These are phyloP conservation scores for Eumerus sabulonum DNA, from an alignment of 2,888 invertebrate species.

Conservation along the genomic window DNA sequence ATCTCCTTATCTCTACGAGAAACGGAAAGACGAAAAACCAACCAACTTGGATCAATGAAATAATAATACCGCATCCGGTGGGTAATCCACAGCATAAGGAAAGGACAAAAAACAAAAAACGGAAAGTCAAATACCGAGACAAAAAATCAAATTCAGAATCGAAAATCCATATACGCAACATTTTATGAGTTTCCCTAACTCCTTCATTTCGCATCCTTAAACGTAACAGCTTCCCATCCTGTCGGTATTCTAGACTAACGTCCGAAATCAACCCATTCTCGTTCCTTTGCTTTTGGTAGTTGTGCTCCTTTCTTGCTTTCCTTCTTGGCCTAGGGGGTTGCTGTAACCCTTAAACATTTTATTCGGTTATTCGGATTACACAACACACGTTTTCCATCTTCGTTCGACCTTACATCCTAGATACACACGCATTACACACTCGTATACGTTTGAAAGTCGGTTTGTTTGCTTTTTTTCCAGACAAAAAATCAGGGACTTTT, in stretches of 20 bases:
- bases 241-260: constrained; percentile 45
- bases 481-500: constrained; percentile 66
- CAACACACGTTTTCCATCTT: constrained; percentile 12
- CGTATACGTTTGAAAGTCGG: constrained; percentile 10
- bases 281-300: constrained; percentile 41
- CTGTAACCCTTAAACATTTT: constrained; percentile 63
- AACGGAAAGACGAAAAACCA: no score
- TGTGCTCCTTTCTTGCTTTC: no score
- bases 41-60: constrained; percentile 51
- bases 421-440: constrained; percentile 21
- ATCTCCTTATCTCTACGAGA: constrained; percentile 60
- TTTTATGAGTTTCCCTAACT: constrained; percentile 68
- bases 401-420: neutral
- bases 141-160: constrained; percentile 65
- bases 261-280: constrained; percentile 60
- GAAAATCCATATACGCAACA: constrained; percentile 65
- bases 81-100: constrained; percentile 41
- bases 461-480: constrained; percentile 44
- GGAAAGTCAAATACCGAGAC: constrained; percentile 40
- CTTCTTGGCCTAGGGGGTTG: constrained; percentile 33
- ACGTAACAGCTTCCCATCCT: constrained; percentile 63
- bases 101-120: constrained; percentile 11
- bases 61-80: constrained; percentile 55
- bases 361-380: constrained; percentile 44
- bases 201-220: constrained; percentile 66